Evolutionary conservation across 2,113 vertebrate genomes (phyloP), one percentile per base, ranked within the genome.

Genomic region (Vicugna pacos): DNA sequence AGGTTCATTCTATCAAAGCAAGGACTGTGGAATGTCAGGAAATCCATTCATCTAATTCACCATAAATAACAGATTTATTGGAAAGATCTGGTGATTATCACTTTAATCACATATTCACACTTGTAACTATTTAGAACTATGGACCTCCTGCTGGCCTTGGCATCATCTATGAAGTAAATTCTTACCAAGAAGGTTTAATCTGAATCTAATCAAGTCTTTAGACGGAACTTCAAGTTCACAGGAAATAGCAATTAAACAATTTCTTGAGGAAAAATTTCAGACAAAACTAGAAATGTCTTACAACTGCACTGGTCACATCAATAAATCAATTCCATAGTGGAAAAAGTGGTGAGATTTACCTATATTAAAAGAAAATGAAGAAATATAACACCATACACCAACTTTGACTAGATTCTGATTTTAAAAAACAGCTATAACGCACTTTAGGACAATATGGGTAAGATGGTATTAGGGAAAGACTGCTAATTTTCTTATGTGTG

Each of bases 301-400:
- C 35, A 86, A 92, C 46, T 87, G 73, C 13, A 6, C 35, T 92
- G 6, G 30, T 81, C 56, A 81, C 24, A 54, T 72, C 20, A 72
- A 42, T 46, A 91, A 91, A 10, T 64, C 72, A 81, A 80, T n/a
- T 12, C 7, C 2, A 13, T 48, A 7, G n/a, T 4, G 10, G 1
- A 32, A 73, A 88, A 67, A 48, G 10, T 64, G 3, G 13, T 3
- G 4, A 75, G 20, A 69, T 54, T 67, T n/a, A 91, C 26, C 22
- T 50, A 91, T 10, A 80, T 86, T 65, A 79, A 79, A 84, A 93
- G 79, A 76, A 81, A 93, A 77, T 72, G 54, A 54, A 52, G 81
- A 84, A 46, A 65, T n/a, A 72, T 14, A 93, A 50, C 5, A 79
- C 58, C 2, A 80, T 72, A 50, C 12, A 52, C 54, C n/a, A 92